Base-by-base conservation (phyloP, 2,888 invertebrate species). In the Machimus rusticus region DNA sequence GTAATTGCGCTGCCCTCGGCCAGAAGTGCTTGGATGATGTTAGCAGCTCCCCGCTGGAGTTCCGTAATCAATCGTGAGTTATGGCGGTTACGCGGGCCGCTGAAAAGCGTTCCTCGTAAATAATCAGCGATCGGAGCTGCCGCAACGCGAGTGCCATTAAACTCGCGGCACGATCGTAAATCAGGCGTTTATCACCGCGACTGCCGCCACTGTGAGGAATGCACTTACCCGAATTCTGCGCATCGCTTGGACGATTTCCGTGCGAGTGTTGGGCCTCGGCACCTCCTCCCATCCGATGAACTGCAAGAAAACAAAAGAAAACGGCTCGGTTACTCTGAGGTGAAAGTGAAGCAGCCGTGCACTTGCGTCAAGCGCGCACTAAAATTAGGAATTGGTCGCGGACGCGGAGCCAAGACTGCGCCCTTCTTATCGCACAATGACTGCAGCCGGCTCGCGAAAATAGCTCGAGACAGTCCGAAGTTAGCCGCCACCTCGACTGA, bases 231-330 rank as follows among this genome's bases (percentile, higher is more conserved):
- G 95, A 92, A 99, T 99, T 91, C 98, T 95, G 89, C 99, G 96
- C 99, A 99, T 99, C 89, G 99, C 99, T 89, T 99, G 98, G 88
- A 99, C 99, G 92, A 99, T 99, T 94, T 99, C 99, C 90, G 99
- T 97, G 90, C 99, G 95, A 92, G 98, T 99, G 90, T 97, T 97
- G 43, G 99, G 99, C 90, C 99, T 94, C 23, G 99, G 98, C 90
- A 99, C 98, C 93, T 99, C 99, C 95, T 99, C 95, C 89, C 98
- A 98, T 90, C 99, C 99, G 92, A 99, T 99, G 93, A 98, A 99
- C 99, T 99, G 96, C 84, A 96, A 96, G 91, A 93, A 92, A 92
- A 90, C 89, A 90, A 90, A 90, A 89, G 88, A 87, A 87, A 81
- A 88, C 79, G 57, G 34, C 31, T 85, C 6, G 74, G 8, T 85